Base-by-base conservation (phyloP, 1,140 invertebrate genomes). In the Drosophila bocki region DNA sequence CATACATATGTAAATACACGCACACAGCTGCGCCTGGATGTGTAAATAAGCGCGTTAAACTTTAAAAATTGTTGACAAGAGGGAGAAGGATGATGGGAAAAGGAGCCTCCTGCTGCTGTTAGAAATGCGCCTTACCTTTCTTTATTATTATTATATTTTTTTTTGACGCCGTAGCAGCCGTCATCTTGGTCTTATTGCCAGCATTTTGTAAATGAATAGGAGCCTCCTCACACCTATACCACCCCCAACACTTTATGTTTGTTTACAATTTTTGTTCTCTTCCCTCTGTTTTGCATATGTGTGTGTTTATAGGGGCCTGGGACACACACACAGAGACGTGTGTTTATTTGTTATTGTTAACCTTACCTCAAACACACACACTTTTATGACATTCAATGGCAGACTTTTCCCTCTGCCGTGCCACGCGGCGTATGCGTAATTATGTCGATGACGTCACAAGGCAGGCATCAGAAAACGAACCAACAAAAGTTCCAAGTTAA, bases 291-390 rank as follows among this genome's bases (percentile, higher is more conserved):
- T 88, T 80, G 80, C 64, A 69, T 87, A 57, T 82, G 76, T 72
- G 75, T 68, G 76, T 72, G 75, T 68, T 51, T 71, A 63, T 69
- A 32, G 19, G 69, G 53, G 45, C 37, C 29, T 26, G 29, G 37
- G 48, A 68, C 48, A 65, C 61, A 65, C 61, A 79, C 35, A 56
- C 44, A 39, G 47, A 44, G 48, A 61, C 65, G 44, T 32, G 47
- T 86, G 80, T 84, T 88, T 90, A 90, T 90, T 88, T 88, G 85
- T 84, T 90, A 90, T 90, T 88, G 84, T 90, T 90, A 81, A 77
- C 78, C 80, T 90, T 79, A 81, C 85, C 84, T 84, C 84, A 88
- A 88, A 90, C 78, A 84, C 85, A 78, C 63, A 26, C 45, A 78
- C 78, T 80, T 81, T 78, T 87, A 86, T 87, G 74, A 81, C 81